phyloP scores from a whole-genome alignment of 2,113 vertebrate species.

The Balaeniceps rex region DNA sequence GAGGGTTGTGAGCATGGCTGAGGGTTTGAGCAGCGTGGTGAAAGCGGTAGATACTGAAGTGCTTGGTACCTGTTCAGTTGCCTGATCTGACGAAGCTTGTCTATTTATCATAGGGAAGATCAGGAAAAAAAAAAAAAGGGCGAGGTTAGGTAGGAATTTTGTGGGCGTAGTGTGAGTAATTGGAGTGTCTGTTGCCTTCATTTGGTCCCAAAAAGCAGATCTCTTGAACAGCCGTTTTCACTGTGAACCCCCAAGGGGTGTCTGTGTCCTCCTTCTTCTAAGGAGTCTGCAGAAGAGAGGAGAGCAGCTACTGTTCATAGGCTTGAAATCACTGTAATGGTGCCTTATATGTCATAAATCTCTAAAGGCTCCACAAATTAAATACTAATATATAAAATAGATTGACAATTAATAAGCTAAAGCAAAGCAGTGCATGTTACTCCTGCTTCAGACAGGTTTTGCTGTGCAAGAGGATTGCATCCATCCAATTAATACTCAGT shows the following conservation, averaged over 20 bases:
- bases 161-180: neutral
- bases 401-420: neutral
- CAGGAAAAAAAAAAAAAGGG: neutral
- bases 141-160: neutral
- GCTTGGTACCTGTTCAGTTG: neutral
- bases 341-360: neutral
- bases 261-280: neutral
- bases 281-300: neutral
- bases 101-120: neutral
- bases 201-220: neutral
- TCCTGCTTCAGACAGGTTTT: neutral
- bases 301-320: neutral
- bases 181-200: neutral
- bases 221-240: neutral
- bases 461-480: neutral
- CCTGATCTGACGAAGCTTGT: neutral
- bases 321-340: neutral
- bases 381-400: neutral
- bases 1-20: neutral
- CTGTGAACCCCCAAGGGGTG: fast-evolving
- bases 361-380: neutral
- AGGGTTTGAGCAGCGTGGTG: fast-evolving
- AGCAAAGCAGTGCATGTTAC: neutral
- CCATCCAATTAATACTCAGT: neutral
- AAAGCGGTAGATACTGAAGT: neutral